phyloP scores from a whole-genome alignment of 2,113 vertebrate genomes.

The Dermatemys mawii region DNA sequence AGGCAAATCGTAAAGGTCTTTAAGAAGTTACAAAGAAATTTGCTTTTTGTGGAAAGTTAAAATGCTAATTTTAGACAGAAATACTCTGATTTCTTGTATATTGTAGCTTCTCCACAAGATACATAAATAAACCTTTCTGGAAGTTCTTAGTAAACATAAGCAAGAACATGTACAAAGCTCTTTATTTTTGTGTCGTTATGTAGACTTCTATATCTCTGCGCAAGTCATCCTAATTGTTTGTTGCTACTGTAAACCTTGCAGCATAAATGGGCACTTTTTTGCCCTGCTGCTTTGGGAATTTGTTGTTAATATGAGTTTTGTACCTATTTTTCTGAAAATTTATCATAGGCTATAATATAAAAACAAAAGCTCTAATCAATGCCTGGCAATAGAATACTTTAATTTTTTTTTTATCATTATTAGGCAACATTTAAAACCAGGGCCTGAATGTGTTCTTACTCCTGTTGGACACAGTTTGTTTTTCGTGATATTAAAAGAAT shows the following conservation, averaged over 20 bases:
- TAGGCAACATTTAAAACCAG: not conserved
- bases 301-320: not conserved
- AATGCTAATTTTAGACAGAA: not conserved
- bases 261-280: not conserved
- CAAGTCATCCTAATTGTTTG: not conserved
- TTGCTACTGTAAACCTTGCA: no score
- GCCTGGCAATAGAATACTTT: not conserved
- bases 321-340: not conserved
- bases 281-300: not conserved
- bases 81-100: not conserved
- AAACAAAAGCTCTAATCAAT: not conserved
- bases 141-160: not conserved
- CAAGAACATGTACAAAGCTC: not conserved
- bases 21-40: not conserved
- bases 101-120: not conserved
- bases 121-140: not conserved
- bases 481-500: not conserved
- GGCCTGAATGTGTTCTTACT: not conserved
- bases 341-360: not conserved
- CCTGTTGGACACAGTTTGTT: not conserved
- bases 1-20: not conserved
- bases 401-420: not conserved
- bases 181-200: not conserved
- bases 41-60: not conserved
- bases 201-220: no score